Evolutionary conservation across 2,888 invertebrate species (phyloP).

Genomic region (Monopis laevigella): DNA sequence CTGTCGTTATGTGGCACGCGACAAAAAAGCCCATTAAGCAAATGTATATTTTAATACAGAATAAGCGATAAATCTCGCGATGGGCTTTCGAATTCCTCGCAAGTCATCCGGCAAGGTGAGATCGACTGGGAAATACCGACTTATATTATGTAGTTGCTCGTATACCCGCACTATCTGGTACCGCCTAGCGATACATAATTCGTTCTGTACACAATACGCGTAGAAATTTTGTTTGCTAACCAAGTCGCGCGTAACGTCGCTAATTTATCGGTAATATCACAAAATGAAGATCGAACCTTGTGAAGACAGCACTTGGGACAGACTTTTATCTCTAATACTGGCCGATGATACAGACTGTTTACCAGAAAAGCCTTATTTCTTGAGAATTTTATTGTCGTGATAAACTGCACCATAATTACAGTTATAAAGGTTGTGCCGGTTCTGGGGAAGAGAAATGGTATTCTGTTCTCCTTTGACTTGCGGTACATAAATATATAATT

Average conservation of each 20-base stretch:
- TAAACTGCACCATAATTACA: no score
- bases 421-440: no score
- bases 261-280: no score
- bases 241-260: not conserved
- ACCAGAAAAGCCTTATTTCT: no score
- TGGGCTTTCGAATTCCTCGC: constrained; percentile 66
- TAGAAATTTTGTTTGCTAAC: not conserved
- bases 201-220: not conserved
- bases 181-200: constrained; percentile 4
- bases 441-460: no score
- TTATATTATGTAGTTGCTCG: constrained; percentile 3
- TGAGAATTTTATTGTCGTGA: no score
- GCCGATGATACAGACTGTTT: no score
- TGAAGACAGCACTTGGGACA: no score
- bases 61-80: constrained; percentile 64
- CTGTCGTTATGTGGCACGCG: constrained; percentile 45
- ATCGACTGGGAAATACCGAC: constrained; percentile 64
- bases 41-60: constrained; percentile 65
- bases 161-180: not conserved
- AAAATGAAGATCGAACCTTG: no score
- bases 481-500: not conserved
- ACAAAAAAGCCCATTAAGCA: constrained; percentile 63
- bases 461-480: no score
- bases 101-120: constrained; percentile 62
- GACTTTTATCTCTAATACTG: no score